These are phyloP conservation scores for Talpa occidentalis DNA, from an alignment of 2,113 vertebrate species.

Conservation along the genomic window DNA sequence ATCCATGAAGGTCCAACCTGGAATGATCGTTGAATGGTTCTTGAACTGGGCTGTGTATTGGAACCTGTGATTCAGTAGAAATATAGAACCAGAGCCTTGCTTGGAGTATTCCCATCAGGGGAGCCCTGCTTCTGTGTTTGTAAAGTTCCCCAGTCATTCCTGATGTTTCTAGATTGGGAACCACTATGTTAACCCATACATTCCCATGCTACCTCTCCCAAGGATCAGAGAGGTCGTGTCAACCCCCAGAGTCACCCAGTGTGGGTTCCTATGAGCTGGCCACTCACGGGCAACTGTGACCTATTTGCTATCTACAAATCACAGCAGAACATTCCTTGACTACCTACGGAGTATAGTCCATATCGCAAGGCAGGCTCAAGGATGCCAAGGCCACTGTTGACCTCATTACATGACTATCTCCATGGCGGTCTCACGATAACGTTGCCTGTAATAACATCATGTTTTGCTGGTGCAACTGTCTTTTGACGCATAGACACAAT, in stretches of 20 bases:
- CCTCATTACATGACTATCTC: too few relatives aligned
- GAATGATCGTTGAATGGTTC: not conserved
- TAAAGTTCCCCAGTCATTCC: not conserved
- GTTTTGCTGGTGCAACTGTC: too few relatives aligned
- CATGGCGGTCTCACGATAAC: too few relatives aligned
- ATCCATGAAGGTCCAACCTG: not conserved
- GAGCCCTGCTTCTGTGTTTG: not conserved
- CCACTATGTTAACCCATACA: not conserved
- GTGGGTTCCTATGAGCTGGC: too few relatives aligned
- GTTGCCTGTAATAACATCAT: too few relatives aligned
- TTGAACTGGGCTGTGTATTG: not conserved
- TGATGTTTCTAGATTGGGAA: not conserved
- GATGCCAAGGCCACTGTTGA: too few relatives aligned
- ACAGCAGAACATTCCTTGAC: too few relatives aligned
- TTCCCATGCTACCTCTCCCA: not conserved
- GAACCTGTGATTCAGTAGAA: not conserved
- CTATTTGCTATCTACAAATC: too few relatives aligned
- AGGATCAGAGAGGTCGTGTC: not conserved
- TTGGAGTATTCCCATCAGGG: not conserved
- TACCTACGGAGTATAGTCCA: too few relatives aligned
- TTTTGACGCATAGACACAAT: too few relatives aligned
- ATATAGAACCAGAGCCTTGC: not conserved
- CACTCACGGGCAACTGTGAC: too few relatives aligned
- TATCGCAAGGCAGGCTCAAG: too few relatives aligned
- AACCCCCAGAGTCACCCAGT: not conserved